phyloP scores from a whole-genome alignment of 2,113 vertebrate genomes.

The Leptobrachium ailaonicum region DNA sequence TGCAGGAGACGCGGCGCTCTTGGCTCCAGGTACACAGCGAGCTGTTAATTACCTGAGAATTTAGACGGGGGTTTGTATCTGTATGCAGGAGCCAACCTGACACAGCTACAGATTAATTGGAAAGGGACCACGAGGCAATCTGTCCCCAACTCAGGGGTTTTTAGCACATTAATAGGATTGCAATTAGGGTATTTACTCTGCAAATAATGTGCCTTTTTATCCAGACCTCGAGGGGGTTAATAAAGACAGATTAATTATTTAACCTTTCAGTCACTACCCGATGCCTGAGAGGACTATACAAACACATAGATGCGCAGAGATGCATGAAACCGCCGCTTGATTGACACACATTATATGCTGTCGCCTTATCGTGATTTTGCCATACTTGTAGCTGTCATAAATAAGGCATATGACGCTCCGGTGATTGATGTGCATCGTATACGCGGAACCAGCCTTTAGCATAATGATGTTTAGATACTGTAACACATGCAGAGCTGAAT shows the following conservation, averaged over 20 bases:
- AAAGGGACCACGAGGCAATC: constrained; percentile 46
- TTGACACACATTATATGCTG: constrained; percentile 26
- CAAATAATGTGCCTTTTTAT: constrained; percentile 48
- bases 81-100: constrained; percentile 42
- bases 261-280: constrained; percentile 38
- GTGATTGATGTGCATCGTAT: neutral
- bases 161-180: constrained; percentile 49
- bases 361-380: constrained; percentile 17
- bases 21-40: constrained; percentile 32
- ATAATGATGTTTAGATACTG: no score
- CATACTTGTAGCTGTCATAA: constrained; percentile 12
- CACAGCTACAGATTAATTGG: constrained; percentile 45
- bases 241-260: constrained; percentile 48
- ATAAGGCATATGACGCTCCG: neutral
- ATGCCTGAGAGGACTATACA: constrained; percentile 35
- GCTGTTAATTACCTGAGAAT: constrained; percentile 38
- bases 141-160: constrained; percentile 48
- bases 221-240: constrained; percentile 39
- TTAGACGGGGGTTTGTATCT: constrained; percentile 25
- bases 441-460: no score
- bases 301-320: constrained; percentile 36
- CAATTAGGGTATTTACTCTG: constrained; percentile 50
- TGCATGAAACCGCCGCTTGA: neutral
- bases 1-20: neutral
- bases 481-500: no score